A percentile compares a stretch with the other conserved stretches of the same genome.
These are phyloP conservation scores for Ornithoptera alexandrae DNA, from an alignment of 2,888 invertebrate species.

Conservation along the genomic window DNA sequence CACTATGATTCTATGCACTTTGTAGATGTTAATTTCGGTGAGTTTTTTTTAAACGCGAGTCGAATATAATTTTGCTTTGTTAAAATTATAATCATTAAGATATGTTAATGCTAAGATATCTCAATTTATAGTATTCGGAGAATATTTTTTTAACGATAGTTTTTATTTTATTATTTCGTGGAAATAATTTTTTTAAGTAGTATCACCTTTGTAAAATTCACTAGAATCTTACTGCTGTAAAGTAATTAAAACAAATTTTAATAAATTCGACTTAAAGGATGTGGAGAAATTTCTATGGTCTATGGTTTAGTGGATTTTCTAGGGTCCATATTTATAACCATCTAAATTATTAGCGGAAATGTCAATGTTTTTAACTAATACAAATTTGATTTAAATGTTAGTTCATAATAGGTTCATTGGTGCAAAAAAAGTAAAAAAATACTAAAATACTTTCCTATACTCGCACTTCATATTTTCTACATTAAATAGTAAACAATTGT, in stretches of 20 bases:
- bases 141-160: background rate
- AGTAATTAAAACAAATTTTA: too few relatives aligned
- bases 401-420: background rate
- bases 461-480: background rate
- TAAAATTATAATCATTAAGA: background rate
- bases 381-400: background rate
- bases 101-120: background rate
- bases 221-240: background rate
- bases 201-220: background rate
- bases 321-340: background rate
- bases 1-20: background rate
- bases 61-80: background rate
- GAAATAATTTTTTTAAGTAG: background rate
- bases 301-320: background rate
- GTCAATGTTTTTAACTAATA: background rate
- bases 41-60: background rate
- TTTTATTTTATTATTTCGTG: background rate
- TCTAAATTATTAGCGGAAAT: background rate
- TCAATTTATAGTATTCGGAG: background rate
- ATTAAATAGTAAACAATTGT: background rate
- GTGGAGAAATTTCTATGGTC: background rate
- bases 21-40: background rate
- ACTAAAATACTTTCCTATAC: too few relatives aligned
- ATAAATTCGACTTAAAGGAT: background rate
- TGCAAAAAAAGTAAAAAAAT: too few relatives aligned